Base-by-base conservation (phyloP, 2,888 invertebrate species). In the Plebejus argus region DNA sequence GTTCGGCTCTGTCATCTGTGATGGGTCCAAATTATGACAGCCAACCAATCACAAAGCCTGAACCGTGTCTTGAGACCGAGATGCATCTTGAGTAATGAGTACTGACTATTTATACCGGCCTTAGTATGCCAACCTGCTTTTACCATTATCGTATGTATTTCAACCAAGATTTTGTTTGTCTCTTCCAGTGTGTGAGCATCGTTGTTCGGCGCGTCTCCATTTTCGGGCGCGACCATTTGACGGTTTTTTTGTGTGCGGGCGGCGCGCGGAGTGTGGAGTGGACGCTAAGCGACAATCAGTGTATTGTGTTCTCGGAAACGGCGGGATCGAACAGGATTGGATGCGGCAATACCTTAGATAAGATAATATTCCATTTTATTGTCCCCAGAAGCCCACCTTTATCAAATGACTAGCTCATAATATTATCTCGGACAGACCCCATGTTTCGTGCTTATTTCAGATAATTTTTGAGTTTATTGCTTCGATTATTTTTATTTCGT, bases 221-320 rank as follows among this genome's bases (percentile, higher is more conserved):
- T 81, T 84, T 83, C 82, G 83, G 85, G 83, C 83, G 84, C 82
- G 83, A 83, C 81, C 82, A 82, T 83, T 78, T 76, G 80, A 77
- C 78, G 79, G 78, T 80, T 80, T 81, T 78, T 81, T 79, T 74
- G 20, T 33, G 76, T 79, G 78, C 77, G 76, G 76, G 72, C 76
- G 53, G 56, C 61, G 80, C 77, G 77, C 49, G 75, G 70, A 18
- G 53, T 53, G 53, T 18, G 53, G 78, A 72, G 75, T 76, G 72
- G 79, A 84, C 86, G 88, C 89, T 92, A 91, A 93, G 92, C 92
- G 93, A 92, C 89, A 88, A 92, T 89, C 92, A 91, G 85, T 93
- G 92, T 92, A 90, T 88, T 88, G 87, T 88, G 87, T 93, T 93
- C 93, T 85, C 76, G 83, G 92, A 93, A 93, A 88, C 86, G 87